These are phyloP conservation scores for Smittia aterrima DNA, from an alignment of 2,888 invertebrate genomes.

Conservation along the genomic window DNA sequence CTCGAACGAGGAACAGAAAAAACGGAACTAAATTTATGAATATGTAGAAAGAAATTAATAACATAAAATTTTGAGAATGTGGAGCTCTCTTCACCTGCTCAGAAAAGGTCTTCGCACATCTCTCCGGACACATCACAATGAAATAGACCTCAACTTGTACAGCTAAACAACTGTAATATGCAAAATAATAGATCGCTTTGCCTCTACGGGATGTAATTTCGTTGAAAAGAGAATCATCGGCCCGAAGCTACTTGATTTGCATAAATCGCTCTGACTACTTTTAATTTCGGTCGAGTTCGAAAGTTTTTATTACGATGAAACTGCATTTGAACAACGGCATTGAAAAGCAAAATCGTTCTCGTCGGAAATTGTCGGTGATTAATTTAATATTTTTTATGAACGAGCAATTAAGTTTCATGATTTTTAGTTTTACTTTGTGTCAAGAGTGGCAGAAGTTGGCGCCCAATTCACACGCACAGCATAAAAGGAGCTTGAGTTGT, in stretches of 20 bases:
- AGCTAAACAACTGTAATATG: constrained; percentile 30
- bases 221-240: constrained; percentile 25
- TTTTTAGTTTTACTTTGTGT: background rate
- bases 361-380: background rate
- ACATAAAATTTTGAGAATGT: background rate
- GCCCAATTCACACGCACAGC: background rate
- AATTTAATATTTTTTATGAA: constrained; percentile 8
- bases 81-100: background rate
- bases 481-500: background rate
- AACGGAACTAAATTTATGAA: constrained; percentile 17
- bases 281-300: background rate
- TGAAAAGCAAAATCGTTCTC: no score
- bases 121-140: background rate
- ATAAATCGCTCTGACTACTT: constrained; percentile 3
- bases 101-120: background rate
- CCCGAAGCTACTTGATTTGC: constrained; percentile 32
- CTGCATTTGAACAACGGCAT: background rate
- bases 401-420: background rate
- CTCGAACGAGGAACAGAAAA: background rate
- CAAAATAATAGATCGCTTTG: constrained; percentile 32
- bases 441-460: constrained; percentile 11
- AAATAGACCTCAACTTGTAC: background rate
- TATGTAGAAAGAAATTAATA: constrained; percentile 25
- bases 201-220: constrained; percentile 33
- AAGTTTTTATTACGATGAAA: background rate